Base-by-base conservation (phyloP, 2,888 invertebrate species). In the Pilophorus perplexus region DNA sequence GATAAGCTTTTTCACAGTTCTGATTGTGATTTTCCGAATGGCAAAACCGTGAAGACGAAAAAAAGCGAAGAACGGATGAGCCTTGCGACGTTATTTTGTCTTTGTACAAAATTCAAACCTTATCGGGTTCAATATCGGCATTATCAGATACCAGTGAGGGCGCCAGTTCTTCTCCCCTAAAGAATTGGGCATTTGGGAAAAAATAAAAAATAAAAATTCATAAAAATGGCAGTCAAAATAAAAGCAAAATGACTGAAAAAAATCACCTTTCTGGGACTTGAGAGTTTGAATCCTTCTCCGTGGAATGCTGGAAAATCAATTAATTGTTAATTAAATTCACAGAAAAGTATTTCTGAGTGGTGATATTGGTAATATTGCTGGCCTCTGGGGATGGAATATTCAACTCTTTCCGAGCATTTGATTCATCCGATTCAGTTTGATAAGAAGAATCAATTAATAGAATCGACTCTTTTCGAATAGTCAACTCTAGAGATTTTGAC, bases 251-350 rank as follows among this genome's bases (percentile, higher is more conserved):
- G 33, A 16, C 27, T 25, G 50, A 67, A 33, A 20, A 18, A 48
- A 70, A 62, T 71, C 69, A 71, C 71, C 71, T 71, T 69, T 71
- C 71, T 22, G 66, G 70, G 54, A 70, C 69, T 55, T 60, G 66
- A 23, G 67, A 37, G 57, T 60, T 64, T 27, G 66, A 52, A 40
- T 70, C 71, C 68, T 71, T 70, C 66, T 70, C 70, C 54, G 68
- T 55, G 55, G 69, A 69, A 65, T 68, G 70, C 69, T 69, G 67
- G 16, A 69, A 69, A 69, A 55, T 28, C 22, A 12, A 55, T 33
- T 12, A 33, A 12, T 33, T 33, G 33, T 6, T 12, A 33, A 12
- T 8, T 33, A 12, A 33, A 33, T 33, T 8, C 33, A 33, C n/a
- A n/a, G n/a, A n/a, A n/a, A n/a, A n/a, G n/a, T n/a, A n/a, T n/a